phyloP scores from a whole-genome alignment of 30 jellyfish, hydroid and myxozoan genomes.

The Phacellophora camtschatica region DNA sequence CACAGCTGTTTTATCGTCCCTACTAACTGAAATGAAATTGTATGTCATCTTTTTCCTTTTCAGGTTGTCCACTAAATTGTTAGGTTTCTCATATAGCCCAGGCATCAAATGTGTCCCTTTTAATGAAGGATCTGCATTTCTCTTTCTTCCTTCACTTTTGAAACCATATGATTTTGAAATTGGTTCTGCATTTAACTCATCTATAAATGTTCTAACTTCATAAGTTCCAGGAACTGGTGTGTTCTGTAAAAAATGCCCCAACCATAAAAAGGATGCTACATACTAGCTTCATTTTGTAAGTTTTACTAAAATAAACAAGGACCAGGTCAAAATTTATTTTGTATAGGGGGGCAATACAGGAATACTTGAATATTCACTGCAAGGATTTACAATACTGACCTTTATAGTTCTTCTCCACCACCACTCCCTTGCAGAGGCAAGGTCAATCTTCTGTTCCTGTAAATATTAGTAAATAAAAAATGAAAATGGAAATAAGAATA shows the following conservation, averaged over 20 bases:
- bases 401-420: constrained; percentile 74
- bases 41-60: constrained; percentile 43
- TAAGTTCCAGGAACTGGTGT: constrained; percentile 92
- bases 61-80: constrained; percentile 5
- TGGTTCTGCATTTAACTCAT: constrained; percentile 65
- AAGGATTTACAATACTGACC: constrained; percentile 9
- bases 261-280: too few relatives aligned
- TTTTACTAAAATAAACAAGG: too few relatives aligned
- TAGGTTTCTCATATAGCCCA: constrained; percentile 64
- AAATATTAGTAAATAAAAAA: not conserved
- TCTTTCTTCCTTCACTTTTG: constrained; percentile 85
- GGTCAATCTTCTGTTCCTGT: not conserved
- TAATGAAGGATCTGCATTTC: constrained; percentile 81
- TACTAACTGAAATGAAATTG: constrained; percentile 40
- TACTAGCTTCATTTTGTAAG: too few relatives aligned
- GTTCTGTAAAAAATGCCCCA: constrained; percentile 40
- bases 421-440: constrained; percentile 50
- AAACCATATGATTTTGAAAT: constrained; percentile 79
- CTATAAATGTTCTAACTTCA: constrained; percentile 47
- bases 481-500: too few relatives aligned
- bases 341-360: too few relatives aligned
- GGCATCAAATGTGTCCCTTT: constrained; percentile 85
- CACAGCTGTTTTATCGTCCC: constrained; percentile 52
- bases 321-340: too few relatives aligned
- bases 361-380: not conserved